Evolutionary conservation across 2,888 invertebrate genomes (phyloP).

Genomic region (Caenorhabditis becei): DNA sequence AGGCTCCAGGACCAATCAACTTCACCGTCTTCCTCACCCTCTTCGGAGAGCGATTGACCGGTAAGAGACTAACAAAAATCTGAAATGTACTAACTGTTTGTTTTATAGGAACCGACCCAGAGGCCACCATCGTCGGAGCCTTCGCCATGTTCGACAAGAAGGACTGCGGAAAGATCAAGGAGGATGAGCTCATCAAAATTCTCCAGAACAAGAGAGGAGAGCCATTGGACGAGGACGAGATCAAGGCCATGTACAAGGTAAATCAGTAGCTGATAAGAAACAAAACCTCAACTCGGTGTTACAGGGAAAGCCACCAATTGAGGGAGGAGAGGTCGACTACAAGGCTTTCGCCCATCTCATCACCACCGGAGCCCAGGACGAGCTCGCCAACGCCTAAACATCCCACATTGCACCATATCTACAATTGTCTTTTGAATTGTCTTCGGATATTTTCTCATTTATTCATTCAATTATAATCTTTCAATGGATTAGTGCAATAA

Average conservation of each 20-base stretch:
- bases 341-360: slow-evolving; percentile 83
- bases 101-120: slow-evolving; percentile 83
- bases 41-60: slow-evolving; percentile 81
- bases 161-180: slow-evolving; percentile 82
- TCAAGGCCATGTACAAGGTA: slow-evolving; percentile 80
- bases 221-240: slow-evolving; percentile 80
- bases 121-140: slow-evolving; percentile 83
- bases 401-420: slow-evolving; percentile 49
- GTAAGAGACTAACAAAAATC: slow-evolving; percentile 55
- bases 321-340: slow-evolving; percentile 84
- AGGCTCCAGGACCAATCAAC: slow-evolving; percentile 81
- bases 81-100: neutral
- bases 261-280: neutral
- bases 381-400: slow-evolving; percentile 75
- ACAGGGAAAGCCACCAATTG: slow-evolving; percentile 82
- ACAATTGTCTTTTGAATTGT: slow-evolving; percentile 31
- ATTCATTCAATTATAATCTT: slow-evolving; percentile 63
- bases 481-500: slow-evolving; percentile 66
- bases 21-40: slow-evolving; percentile 82
- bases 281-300: slow-evolving; percentile 1
- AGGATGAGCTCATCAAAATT: slow-evolving; percentile 82
- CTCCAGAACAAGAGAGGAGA: slow-evolving; percentile 81
- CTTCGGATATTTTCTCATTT: slow-evolving; percentile 50
- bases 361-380: slow-evolving; percentile 84
- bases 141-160: slow-evolving; percentile 84